Conservation (phyloP, 2,888 invertebrate genomes). For the Drosophila fulvimacula region DNA sequence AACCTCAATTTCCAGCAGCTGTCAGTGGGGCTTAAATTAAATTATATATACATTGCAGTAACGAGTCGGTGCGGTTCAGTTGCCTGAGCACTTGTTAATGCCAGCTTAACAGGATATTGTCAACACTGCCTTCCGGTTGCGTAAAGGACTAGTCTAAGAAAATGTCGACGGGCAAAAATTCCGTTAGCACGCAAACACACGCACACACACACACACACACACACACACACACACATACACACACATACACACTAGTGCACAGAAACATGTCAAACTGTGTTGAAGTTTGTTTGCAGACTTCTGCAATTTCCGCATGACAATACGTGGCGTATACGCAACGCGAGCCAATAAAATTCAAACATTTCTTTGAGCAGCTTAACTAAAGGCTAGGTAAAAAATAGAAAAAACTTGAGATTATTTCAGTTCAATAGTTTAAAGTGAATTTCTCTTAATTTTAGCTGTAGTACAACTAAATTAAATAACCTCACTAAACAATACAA, state of each 20-base stretch:
- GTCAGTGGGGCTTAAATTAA: constrained; percentile 48
- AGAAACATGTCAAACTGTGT: constrained; percentile 29
- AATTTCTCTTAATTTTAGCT: no score
- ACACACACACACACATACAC: constrained; percentile 36
- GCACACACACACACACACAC: constrained; percentile 22
- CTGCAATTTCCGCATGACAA: constrained; percentile 71
- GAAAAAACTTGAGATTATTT: background rate
- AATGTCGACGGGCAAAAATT: constrained; percentile 45
- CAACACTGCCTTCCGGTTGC: constrained; percentile 53
- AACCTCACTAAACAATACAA: no score
- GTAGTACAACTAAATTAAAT: no score
- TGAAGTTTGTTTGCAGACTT: constrained; percentile 69
- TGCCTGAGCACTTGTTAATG: constrained; percentile 55
- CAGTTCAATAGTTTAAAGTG: background rate
- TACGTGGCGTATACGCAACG: constrained; percentile 57
- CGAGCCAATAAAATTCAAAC: constrained; percentile 18
- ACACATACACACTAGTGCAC: constrained; percentile 14
- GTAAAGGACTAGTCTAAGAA: constrained; percentile 29
- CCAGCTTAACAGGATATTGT: constrained; percentile 71
- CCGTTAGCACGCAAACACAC: constrained; percentile 47
- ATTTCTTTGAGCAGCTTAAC: constrained; percentile 13
- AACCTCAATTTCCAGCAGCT: constrained; percentile 63
- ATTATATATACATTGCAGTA: constrained; percentile 57
- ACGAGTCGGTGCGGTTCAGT: constrained; percentile 19
- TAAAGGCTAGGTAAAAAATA: constrained; percentile 5